phyloP scores from a whole-genome alignment of 1,140 invertebrate species.

The Microvelia longipes region DNA sequence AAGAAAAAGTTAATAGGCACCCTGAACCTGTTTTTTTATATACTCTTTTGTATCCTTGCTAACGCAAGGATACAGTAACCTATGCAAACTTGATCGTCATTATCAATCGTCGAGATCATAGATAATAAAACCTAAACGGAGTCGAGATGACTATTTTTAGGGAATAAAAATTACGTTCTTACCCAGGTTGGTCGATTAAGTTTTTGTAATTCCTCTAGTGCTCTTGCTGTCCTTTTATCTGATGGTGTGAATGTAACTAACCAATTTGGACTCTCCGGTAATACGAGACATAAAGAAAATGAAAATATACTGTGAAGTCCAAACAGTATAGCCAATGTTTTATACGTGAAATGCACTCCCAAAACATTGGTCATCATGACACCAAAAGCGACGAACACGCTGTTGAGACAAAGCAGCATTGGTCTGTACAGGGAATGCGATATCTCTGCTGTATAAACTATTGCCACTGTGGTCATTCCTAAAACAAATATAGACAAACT shows the following conservation, averaged over 20 bases:
- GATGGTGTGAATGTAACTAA: slow-evolving; percentile 26
- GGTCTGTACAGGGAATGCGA: slow-evolving; percentile 35
- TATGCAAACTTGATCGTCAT: too few species aligned
- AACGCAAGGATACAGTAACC: too few species aligned
- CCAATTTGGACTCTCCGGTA: slow-evolving; percentile 44
- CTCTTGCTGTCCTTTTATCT: neutral
- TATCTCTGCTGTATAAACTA: slow-evolving; percentile 42
- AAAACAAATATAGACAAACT: slow-evolving; percentile 11
- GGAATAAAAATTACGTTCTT: too few species aligned
- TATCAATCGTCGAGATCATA: too few species aligned
- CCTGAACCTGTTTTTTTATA: too few species aligned
- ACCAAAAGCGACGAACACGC: slow-evolving; percentile 31
- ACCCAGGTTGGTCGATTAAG: slow-evolving; percentile 9
- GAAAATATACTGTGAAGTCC: slow-evolving; percentile 26
- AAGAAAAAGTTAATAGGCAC: too few species aligned
- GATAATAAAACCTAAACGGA: too few species aligned
- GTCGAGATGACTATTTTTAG: too few species aligned
- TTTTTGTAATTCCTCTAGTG: neutral
- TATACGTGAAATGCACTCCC: slow-evolving; percentile 33
- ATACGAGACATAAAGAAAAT: slow-evolving; percentile 27
- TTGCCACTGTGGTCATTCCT: slow-evolving; percentile 35
- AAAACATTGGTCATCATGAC: slow-evolving; percentile 33
- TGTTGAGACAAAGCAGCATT: slow-evolving; percentile 38
- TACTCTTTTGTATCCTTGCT: too few species aligned
- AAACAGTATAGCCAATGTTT: slow-evolving; percentile 31